phyloP scores from a whole-genome alignment of 1,140 invertebrate species.

The Phortica variegata region DNA sequence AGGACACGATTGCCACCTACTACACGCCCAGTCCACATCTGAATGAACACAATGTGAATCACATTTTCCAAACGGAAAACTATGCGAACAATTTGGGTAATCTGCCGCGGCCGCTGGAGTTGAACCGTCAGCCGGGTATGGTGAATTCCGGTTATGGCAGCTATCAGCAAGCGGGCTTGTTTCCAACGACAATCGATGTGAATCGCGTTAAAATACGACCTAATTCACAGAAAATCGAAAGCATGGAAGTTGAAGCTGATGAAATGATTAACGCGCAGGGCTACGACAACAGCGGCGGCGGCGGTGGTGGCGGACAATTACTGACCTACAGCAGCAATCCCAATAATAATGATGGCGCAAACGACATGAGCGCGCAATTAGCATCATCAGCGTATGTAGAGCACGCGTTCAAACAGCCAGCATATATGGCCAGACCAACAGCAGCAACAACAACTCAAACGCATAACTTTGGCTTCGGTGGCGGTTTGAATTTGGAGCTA shows the following conservation, averaged over 20 bases:
- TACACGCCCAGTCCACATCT: constrained; percentile 51
- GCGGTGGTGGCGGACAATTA: constrained; percentile 32
- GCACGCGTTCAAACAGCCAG: constrained; percentile 17
- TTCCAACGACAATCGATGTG: constrained; percentile 30
- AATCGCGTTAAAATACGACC: constrained; percentile 43
- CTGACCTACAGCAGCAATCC: constrained; percentile 44
- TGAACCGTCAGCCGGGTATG: not conserved
- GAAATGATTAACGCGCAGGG: constrained; percentile 27
- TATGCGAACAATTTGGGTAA: constrained; percentile 27
- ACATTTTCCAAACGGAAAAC: constrained; percentile 36
- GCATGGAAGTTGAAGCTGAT: constrained; percentile 45
- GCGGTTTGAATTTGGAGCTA: constrained; percentile 39
- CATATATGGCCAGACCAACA: constrained; percentile 28
- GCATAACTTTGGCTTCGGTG: too few species aligned
- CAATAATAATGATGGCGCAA: not conserved
- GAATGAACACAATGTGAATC: constrained; percentile 42
- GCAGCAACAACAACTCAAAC: constrained; percentile 38
- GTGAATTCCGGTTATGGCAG: too few species aligned
- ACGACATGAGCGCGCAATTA: constrained; percentile 40
- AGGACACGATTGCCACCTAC: constrained; percentile 32
- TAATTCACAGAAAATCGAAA: constrained; percentile 52
- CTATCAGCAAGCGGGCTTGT: constrained; percentile 8
- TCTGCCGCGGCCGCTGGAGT: constrained; percentile 30
- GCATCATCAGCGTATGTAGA: constrained; percentile 40
- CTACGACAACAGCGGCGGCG: not conserved